phyloP scores from a whole-genome alignment of 2,888 invertebrate genomes.

The Mechanitis messenoides region DNA sequence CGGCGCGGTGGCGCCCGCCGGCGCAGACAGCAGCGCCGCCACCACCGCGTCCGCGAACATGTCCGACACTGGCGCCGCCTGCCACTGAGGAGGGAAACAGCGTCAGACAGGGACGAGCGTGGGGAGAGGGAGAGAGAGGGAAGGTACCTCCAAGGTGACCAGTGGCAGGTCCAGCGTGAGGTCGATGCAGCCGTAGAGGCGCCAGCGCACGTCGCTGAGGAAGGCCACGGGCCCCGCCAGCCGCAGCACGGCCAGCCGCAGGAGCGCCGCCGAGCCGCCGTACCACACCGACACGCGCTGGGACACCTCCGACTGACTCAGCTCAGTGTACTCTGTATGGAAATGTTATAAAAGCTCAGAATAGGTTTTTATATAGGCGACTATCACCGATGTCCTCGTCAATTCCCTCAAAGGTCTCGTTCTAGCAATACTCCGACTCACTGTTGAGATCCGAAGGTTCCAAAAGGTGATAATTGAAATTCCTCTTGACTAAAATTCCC shows the following conservation, averaged over 20 bases:
- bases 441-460: conserved; percentile 93
- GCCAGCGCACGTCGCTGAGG: conserved; percentile 81
- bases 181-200: conserved; percentile 89
- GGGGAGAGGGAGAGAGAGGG: not conserved
- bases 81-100: conserved; percentile 79
- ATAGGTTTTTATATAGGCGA: too few relatives aligned
- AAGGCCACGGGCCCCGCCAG: conserved; percentile 85
- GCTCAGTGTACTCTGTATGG: conserved; percentile 91
- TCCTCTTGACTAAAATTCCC: conserved; percentile 96
- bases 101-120: not conserved
- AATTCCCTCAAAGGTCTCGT: too few relatives aligned
- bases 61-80: conserved; percentile 95
- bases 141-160: conserved; percentile 84
- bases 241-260: conserved; percentile 86
- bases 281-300: conserved; percentile 95
- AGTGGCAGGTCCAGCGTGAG: conserved; percentile 83
- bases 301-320: conserved; percentile 93
- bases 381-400: too few relatives aligned
- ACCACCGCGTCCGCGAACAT: conserved; percentile 98
- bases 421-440: conserved; percentile 50
- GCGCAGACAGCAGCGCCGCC: conserved; percentile 89
- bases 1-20: conserved; percentile 45
- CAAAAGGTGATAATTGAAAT: conserved; percentile 98
- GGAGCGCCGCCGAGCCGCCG: conserved; percentile 82
- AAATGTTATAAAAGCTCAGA: not conserved